A percentile compares a stretch with the other conserved stretches of the same genome.
Evolutionary conservation across 2,888 invertebrate species (phyloP).

Genomic region (Synergus laeviventris): DNA sequence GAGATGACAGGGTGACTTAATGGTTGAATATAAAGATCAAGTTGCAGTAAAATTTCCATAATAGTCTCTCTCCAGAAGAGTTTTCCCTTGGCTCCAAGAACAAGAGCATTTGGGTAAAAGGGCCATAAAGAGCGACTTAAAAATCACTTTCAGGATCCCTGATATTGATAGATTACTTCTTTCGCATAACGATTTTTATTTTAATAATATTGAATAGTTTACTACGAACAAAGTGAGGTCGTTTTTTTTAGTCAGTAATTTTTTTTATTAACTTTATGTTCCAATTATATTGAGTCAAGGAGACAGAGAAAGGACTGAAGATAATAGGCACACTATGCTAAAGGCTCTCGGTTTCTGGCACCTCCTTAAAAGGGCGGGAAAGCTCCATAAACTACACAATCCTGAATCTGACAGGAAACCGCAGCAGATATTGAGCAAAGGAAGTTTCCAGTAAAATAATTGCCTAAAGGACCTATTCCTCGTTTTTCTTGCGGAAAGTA

Average conservation of each 20-base stretch:
- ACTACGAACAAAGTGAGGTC: no score
- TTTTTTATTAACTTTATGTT: neutral
- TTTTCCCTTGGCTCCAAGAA: conserved; percentile 17
- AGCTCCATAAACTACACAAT: conserved; percentile 65
- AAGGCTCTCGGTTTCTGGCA: conserved; percentile 50
- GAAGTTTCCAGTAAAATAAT: conserved; percentile 58
- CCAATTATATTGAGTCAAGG: conserved; percentile 19
- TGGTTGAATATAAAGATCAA: conserved; percentile 53
- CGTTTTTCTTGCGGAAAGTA: neutral
- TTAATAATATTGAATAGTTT: neutral
- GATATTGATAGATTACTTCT: conserved; percentile 51
- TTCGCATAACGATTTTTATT: neutral
- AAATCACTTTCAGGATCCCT: conserved; percentile 63
- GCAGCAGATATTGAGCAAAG: conserved; percentile 42
- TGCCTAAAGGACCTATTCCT: conserved; percentile 41
- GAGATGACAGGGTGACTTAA: neutral
- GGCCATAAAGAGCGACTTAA: conserved; percentile 56
- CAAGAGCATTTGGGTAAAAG: conserved; percentile 45
- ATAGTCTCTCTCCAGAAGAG: conserved; percentile 54
- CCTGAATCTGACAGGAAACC: conserved; percentile 65
- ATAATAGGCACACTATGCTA: conserved; percentile 69
- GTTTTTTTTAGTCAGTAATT: no score
- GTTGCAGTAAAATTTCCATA: conserved; percentile 66
- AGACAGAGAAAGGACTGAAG: conserved; percentile 60
- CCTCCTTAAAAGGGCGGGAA: conserved; percentile 57